Conservation (phyloP, 2,797 vertebrate genomes). For the Xiphophorus birchmanni region DNA sequence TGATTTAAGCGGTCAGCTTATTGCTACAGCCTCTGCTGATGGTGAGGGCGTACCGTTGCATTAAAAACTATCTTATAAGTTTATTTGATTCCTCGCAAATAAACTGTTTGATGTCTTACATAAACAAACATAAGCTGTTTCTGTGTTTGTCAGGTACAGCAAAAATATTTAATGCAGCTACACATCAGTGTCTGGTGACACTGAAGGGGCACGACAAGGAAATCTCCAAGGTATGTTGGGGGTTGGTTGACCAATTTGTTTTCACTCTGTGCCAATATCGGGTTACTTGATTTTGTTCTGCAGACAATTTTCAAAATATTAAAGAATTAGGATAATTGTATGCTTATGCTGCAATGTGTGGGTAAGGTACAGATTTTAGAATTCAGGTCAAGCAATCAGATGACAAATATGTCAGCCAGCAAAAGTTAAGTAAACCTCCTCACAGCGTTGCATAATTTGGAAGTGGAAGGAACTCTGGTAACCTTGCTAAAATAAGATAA, state of each 20-base stretch:
- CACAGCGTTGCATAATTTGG: not conserved
- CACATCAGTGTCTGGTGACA: conserved; percentile 85
- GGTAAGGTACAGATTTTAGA: not conserved
- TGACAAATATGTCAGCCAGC: not conserved
- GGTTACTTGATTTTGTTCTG: not conserved
- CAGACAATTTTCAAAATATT: not conserved
- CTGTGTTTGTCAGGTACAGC: conserved; percentile 83
- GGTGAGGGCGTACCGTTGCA: conserved; percentile 77
- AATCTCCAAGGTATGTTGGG: conserved; percentile 89
- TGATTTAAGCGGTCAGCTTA: conserved; percentile 88
- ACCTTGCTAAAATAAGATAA: conserved; percentile 28
- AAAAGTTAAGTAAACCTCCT: not conserved
- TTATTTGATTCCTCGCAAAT: not conserved
- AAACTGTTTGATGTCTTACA: not conserved
- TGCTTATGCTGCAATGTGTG: not conserved
- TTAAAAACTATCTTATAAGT: not conserved
- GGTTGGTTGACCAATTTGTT: not conserved
- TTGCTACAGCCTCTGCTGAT: conserved; percentile 91
- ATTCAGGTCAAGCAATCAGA: not conserved
- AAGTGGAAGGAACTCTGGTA: not conserved
- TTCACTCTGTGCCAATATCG: not conserved
- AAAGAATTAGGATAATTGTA: not conserved
- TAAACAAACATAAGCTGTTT: not conserved
- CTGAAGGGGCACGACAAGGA: conserved; percentile 91
- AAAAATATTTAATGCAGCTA: conserved; percentile 85